Evolutionary conservation across 2,113 vertebrate species (phyloP), one percentile per base, ranked within the genome.

Genomic region (Hylia prasina): DNA sequence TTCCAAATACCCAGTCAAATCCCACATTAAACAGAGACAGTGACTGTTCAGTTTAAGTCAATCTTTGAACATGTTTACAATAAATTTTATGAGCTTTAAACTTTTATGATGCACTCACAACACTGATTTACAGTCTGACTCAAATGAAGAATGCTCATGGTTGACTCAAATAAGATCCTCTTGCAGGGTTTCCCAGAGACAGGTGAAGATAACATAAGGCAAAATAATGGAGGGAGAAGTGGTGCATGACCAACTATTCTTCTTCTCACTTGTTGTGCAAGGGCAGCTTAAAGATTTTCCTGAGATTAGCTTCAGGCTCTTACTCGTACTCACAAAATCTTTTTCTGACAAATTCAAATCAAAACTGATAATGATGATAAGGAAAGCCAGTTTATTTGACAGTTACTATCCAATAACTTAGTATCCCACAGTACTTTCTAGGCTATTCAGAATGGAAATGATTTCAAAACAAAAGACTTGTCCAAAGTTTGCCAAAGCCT

Each of bases 111-210:
- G n/a, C n/a, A 73, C 44, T 85, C 73, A 58, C 11, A 71, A 35
- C 5, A 7, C 19, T 87, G 93, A 93, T 94, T 95, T 96, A 96
- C 63, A 77, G 54, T 37, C 50, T 73, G 78, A 87, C 64, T 83
- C 72, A 73, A 82, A 93, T 23, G 42, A 90, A 86, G 80, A 70
- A 45, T 77, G 25, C 48, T 53, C 22, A 37, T 22, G 63, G 37
- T 16, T 78, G 48, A 89, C 47, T 95, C 70, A 73, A 75, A 68
- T 47, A 77, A 53, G 57, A 56, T 40, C 27, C 11, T 77, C 50
- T 64, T 60, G 57, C 35, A 71, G 31, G 11, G 21, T 53, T 82
- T 89, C 82, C 54, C 24, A 83, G 65, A 88, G 40, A 69, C 86
- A 89, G 44, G 48, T 82, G 58, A 90, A 48, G n/a, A 72, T 64